These are phyloP conservation scores for Holotrichia oblita DNA, from an alignment of 1,140 invertebrate genomes.

Conservation along the genomic window DNA sequence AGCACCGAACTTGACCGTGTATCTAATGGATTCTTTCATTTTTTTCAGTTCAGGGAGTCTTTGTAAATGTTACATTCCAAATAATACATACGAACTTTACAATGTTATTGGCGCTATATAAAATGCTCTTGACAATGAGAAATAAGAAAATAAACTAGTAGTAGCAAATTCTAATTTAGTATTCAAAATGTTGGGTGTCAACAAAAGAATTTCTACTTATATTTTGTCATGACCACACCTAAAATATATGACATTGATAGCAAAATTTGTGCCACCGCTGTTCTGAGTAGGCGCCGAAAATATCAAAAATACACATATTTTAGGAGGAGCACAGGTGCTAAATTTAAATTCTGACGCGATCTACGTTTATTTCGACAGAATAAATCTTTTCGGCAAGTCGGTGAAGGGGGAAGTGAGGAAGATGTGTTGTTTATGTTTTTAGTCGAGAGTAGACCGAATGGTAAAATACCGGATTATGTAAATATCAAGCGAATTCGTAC, in stretches of 20 bases:
- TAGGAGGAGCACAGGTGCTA: constrained; percentile 4
- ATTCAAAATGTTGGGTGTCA: not conserved
- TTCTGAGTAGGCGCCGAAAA: not conserved
- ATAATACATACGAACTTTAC: too few species aligned
- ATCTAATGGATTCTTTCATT: too few species aligned
- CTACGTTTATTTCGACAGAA: constrained; percentile 9
- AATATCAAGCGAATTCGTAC: constrained; percentile 1
- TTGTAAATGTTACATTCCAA: too few species aligned
- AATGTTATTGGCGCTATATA: not conserved
- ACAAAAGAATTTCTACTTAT: not conserved
- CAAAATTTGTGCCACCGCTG: constrained; percentile 1
- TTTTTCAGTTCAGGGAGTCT: too few species aligned
- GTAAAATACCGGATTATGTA: constrained; percentile 20
- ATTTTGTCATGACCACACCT: constrained; percentile 19
- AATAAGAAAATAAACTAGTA: not conserved
- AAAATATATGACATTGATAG: constrained; percentile 24
- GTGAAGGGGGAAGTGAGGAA: not conserved
- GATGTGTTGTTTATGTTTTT: constrained; percentile 9
- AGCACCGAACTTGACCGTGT: too few species aligned
- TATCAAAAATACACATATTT: constrained; percentile 17
- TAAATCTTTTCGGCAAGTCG: constrained; percentile 16
- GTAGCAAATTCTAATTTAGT: not conserved
- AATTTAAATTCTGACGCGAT: constrained; percentile 27
- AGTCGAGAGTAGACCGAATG: not conserved
- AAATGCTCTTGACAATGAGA: not conserved